These are phyloP conservation scores for Andrena fulva DNA, from an alignment of 2,888 invertebrate species.

Conservation along the genomic window DNA sequence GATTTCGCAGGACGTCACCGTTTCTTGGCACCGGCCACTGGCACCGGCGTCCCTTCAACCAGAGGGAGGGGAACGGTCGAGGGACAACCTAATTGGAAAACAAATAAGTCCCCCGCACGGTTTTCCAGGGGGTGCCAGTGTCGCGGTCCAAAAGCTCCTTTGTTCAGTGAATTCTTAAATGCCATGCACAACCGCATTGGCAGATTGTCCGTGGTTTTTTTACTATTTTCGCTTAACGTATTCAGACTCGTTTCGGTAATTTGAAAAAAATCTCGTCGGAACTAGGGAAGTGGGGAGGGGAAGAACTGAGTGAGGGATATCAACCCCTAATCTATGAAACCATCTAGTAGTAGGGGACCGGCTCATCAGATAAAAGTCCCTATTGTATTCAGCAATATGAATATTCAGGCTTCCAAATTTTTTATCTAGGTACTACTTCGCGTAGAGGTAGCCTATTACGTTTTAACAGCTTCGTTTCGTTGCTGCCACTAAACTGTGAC, in stretches of 20 bases:
- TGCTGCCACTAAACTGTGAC: not conserved
- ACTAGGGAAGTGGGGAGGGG: not conserved
- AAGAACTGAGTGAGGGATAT: not conserved
- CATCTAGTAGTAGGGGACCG: conserved; percentile 4
- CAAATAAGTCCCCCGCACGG: conserved; percentile 41
- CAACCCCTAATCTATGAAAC: conserved; percentile 38
- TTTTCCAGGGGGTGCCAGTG: not conserved
- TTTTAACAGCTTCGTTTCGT: not conserved
- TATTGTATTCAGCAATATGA: conserved; percentile 31
- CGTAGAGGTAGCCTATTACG: not conserved
- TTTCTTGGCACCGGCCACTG: conserved; percentile 59
- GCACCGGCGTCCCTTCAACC: conserved; percentile 8
- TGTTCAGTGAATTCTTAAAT: conserved; percentile 14
- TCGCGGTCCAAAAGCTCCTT: conserved; percentile 14
- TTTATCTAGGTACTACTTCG: not conserved
- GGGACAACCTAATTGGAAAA: conserved; percentile 53
- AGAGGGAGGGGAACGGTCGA: not conserved
- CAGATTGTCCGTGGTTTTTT: not conserved
- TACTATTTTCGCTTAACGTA: not conserved
- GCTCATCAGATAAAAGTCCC: conserved; percentile 35
- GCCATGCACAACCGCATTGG: conserved; percentile 10
- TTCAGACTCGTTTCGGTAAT: not conserved
- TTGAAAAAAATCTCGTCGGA: not conserved
- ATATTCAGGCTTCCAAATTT: conserved; percentile 29
- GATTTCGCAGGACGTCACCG: conserved; percentile 70